Evolutionary conservation across 1,140 invertebrate genomes (phyloP).

Genomic region (Pararge aegeria): DNA sequence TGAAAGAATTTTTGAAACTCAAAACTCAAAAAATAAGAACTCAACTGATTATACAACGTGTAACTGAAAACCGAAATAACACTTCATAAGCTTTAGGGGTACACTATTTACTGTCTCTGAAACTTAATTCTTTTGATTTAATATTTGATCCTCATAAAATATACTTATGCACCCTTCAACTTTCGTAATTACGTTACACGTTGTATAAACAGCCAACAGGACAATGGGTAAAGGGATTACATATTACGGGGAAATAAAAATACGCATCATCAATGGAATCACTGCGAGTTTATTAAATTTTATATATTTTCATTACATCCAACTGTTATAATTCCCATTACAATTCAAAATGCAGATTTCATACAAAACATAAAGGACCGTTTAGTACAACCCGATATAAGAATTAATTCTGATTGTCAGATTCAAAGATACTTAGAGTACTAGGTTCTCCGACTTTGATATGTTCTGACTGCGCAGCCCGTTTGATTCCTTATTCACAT

Average conservation of each 20-base stretch:
- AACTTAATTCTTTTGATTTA: too few relatives aligned
- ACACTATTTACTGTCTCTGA: too few relatives aligned
- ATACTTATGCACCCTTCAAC: too few relatives aligned
- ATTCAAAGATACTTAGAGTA: slow-evolving; percentile 77
- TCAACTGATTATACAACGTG: too few relatives aligned
- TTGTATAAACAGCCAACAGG: background rate
- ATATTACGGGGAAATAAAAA: slow-evolving; percentile 47
- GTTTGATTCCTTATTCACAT: slow-evolving; percentile 74
- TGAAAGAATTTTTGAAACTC: too few relatives aligned
- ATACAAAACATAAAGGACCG: slow-evolving; percentile 53
- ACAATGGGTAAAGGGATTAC: background rate
- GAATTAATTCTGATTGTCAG: slow-evolving; percentile 51
- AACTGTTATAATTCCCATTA: slow-evolving; percentile 58
- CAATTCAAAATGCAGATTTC: slow-evolving; percentile 57
- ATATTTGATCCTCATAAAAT: too few relatives aligned
- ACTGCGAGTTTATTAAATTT: slow-evolving; percentile 77
- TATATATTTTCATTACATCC: slow-evolving; percentile 75
- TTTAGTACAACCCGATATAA: slow-evolving; percentile 49
- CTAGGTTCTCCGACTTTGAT: slow-evolving; percentile 71
- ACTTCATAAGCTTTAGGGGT: too few relatives aligned
- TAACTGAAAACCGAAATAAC: too few relatives aligned
- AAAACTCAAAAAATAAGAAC: too few relatives aligned
- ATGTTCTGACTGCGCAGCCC: slow-evolving; percentile 65
- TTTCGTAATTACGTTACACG: too few relatives aligned
- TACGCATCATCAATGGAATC: slow-evolving; percentile 70